These are phyloP conservation scores for Minunthozetes semirufus DNA, from an alignment of 2,888 invertebrate species.

Conservation along the genomic window DNA sequence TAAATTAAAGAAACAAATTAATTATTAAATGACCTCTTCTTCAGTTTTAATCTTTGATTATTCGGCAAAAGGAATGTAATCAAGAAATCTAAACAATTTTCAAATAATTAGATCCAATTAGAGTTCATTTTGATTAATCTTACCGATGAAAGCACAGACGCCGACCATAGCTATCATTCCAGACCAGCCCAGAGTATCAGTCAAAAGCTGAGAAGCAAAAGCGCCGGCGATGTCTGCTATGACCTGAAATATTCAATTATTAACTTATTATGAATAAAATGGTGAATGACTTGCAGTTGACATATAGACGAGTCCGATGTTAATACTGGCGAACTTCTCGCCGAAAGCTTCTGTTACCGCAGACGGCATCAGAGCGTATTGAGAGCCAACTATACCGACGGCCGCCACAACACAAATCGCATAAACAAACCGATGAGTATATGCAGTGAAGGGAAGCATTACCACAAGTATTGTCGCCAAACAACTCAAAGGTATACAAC, in stretches of 20 bases:
- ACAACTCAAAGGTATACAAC: slow-evolving; percentile 36
- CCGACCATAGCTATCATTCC: slow-evolving; percentile 35
- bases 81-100: slow-evolving; percentile 12
- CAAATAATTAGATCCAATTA: neutral
- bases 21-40: slow-evolving; percentile 13
- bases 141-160: slow-evolving; percentile 22
- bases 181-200: slow-evolving; percentile 31
- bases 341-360: slow-evolving; percentile 35
- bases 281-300: slow-evolving; percentile 30
- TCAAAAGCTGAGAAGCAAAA: slow-evolving; percentile 33
- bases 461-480: slow-evolving; percentile 28
- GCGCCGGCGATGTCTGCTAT: slow-evolving; percentile 35
- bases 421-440: slow-evolving; percentile 27
- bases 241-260: slow-evolving; percentile 15
- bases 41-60: slow-evolving; percentile 6
- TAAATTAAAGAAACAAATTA: neutral
- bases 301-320: slow-evolving; percentile 37
- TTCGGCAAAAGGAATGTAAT: slow-evolving; percentile 21
- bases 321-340: slow-evolving; percentile 34
- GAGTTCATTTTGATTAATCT: neutral
- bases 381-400: slow-evolving; percentile 33
- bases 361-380: slow-evolving; percentile 37
- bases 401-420: slow-evolving; percentile 15
- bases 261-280: neutral
- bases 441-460: slow-evolving; percentile 23